These are phyloP conservation scores for Morus bassanus DNA, from an alignment of 2,797 vertebrate genomes.

Conservation along the genomic window DNA sequence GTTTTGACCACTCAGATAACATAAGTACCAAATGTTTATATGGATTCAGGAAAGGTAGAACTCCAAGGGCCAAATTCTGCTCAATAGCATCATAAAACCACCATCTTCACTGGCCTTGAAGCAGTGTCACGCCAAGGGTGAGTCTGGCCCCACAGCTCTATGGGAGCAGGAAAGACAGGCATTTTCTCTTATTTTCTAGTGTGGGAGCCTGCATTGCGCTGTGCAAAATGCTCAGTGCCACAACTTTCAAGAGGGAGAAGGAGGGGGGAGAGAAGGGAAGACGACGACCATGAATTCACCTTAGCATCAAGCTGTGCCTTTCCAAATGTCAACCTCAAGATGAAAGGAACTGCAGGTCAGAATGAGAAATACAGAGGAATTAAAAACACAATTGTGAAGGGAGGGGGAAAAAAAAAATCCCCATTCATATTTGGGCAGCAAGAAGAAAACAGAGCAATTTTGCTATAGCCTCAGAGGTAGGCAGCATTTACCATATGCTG, in stretches of 20 bases:
- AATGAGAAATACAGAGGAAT: neutral
- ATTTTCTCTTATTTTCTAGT: neutral
- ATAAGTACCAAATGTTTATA: neutral
- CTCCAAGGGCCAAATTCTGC: neutral
- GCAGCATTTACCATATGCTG: neutral
- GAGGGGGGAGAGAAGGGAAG: neutral
- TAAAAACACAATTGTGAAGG: neutral
- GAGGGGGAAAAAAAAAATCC: neutral
- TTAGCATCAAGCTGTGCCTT: neutral
- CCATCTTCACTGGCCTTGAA: neutral
- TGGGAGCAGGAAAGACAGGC: neutral
- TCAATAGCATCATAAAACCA: neutral
- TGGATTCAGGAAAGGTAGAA: neutral
- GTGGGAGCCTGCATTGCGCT: accelerated
- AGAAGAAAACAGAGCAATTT: neutral
- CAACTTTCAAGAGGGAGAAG: neutral
- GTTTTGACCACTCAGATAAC: neutral
- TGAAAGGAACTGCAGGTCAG: neutral
- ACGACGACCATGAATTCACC: neutral
- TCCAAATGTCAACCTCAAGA: neutral
- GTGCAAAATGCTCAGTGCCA: neutral
- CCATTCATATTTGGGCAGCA: neutral
- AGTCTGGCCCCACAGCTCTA: neutral
- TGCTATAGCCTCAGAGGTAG: neutral
- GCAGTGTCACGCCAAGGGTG: neutral